Conservation (phyloP, 2,113 vertebrate species). For the Myotis yumanensis region DNA sequence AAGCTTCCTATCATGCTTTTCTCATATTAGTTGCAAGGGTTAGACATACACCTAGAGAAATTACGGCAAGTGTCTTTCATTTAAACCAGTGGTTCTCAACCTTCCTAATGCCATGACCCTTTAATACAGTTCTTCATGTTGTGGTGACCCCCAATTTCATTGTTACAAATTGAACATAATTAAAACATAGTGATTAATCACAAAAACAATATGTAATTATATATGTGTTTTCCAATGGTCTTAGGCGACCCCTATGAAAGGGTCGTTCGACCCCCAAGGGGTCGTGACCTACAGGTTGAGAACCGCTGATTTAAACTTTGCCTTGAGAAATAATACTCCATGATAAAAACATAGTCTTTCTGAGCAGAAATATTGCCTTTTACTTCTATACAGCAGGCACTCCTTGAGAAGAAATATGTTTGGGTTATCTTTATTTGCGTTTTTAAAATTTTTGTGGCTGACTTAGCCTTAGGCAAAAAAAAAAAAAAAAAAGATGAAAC, state of each 20-base stretch:
- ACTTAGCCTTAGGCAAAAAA: not conserved
- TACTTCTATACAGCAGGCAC: not conserved
- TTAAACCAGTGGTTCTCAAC: not conserved
- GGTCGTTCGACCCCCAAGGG: no score
- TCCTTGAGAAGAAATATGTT: conserved; percentile 1
- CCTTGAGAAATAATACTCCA: not conserved
- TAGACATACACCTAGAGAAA: conserved; percentile 34
- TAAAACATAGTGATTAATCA: no score
- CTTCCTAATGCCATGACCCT: no score
- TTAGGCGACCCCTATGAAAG: no score
- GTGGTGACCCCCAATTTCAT: no score
- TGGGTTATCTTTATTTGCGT: not conserved
- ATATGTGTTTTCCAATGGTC: no score
- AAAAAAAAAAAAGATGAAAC: not conserved
- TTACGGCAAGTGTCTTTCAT: not conserved
- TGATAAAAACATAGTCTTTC: not conserved
- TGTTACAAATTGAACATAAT: no score
- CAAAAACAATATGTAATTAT: no score
- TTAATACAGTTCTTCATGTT: no score
- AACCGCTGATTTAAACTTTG: no score
- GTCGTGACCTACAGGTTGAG: no score
- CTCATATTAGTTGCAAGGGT: conserved; percentile 1
- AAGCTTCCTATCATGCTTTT: conserved; percentile 36
- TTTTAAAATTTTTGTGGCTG: not conserved
- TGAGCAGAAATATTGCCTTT: not conserved